These are phyloP conservation scores for Pollenia labialis DNA, from an alignment of 2,888 invertebrate genomes.

Conservation along the genomic window DNA sequence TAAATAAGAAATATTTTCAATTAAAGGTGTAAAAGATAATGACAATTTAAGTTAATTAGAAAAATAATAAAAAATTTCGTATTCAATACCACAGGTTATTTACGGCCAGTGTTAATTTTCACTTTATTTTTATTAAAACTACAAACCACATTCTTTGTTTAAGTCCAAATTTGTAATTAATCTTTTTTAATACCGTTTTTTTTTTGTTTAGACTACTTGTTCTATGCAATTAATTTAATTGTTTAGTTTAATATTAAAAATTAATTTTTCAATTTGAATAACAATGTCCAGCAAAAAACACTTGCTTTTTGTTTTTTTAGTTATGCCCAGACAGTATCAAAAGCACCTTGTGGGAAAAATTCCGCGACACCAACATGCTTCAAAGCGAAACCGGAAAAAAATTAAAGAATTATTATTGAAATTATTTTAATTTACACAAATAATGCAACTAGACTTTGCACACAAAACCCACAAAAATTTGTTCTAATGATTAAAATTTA, in stretches of 20 bases:
- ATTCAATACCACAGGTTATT: too few species aligned
- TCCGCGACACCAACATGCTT: slow-evolving; percentile 56
- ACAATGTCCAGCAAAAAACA: slow-evolving; percentile 32
- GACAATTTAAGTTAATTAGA: too few species aligned
- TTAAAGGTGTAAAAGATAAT: background rate
- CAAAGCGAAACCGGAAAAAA: background rate
- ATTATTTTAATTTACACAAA: slow-evolving; percentile 23
- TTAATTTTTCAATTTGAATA: slow-evolving; percentile 30
- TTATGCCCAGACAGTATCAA: slow-evolving; percentile 1
- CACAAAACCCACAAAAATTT: slow-evolving; percentile 46
- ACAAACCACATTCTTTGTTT: slow-evolving; percentile 9
- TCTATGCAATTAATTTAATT: slow-evolving; percentile 7
- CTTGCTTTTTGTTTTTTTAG: background rate
- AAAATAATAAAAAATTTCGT: too few species aligned
- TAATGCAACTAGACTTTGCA: slow-evolving; percentile 38
- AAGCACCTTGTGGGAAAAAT: slow-evolving; percentile 61
- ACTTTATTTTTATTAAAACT: background rate
- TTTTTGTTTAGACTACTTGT: background rate
- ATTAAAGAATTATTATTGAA: slow-evolving; percentile 29
- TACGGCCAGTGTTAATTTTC: background rate
- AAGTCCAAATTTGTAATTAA: slow-evolving; percentile 32
- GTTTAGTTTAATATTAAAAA: background rate
- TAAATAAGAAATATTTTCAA: slow-evolving; percentile 25
- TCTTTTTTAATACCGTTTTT: slow-evolving; percentile 3
- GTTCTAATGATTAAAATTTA: slow-evolving; percentile 6